A percentile compares a stretch with the other conserved stretches of the same genome.
These are phyloP conservation scores for Spodoptera exigua DNA, from an alignment of 2,888 invertebrate genomes.

Conservation along the genomic window DNA sequence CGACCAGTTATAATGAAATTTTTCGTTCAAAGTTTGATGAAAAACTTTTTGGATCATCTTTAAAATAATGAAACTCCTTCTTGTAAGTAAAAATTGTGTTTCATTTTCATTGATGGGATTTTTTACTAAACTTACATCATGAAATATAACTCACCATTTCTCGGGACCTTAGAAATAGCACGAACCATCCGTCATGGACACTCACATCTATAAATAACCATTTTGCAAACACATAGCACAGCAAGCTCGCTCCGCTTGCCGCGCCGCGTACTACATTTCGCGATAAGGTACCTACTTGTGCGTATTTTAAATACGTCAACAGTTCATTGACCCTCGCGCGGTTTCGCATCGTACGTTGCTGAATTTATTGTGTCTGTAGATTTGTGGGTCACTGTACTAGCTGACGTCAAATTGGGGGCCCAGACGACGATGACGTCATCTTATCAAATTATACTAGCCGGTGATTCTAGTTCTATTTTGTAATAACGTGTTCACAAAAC, in stretches of 20 bases:
- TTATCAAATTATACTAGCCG: conserved; percentile 79
- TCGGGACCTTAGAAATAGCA: conserved; percentile 78
- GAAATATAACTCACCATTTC: conserved; percentile 66
- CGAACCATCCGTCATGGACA: conserved; percentile 83
- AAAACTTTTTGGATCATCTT: conserved; percentile 42
- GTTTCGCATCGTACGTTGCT: conserved; percentile 84
- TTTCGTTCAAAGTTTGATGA: conserved; percentile 9
- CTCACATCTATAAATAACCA: conserved; percentile 83
- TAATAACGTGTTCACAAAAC: conserved; percentile 79
- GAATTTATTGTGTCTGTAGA: conserved; percentile 89
- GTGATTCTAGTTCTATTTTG: conserved; percentile 83
- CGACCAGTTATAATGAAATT: conserved; percentile 43
- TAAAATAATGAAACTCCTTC: conserved; percentile 8
- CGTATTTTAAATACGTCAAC: conserved; percentile 88
- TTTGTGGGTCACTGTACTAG: conserved; percentile 87
- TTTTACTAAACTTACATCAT: conserved; percentile 34
- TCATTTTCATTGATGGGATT: conserved; percentile 46
- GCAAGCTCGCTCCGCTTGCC: conserved; percentile 76
- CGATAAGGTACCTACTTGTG: conserved; percentile 85
- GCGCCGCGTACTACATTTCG: conserved; percentile 82
- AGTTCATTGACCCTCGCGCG: conserved; percentile 85
- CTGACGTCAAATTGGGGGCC: conserved; percentile 85
- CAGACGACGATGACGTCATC: conserved; percentile 84
- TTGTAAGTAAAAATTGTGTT: conserved; percentile 28
- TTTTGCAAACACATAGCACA: conserved; percentile 84